phyloP scores from a whole-genome alignment of 2,888 invertebrate genomes.

The Erebia aethiops region DNA sequence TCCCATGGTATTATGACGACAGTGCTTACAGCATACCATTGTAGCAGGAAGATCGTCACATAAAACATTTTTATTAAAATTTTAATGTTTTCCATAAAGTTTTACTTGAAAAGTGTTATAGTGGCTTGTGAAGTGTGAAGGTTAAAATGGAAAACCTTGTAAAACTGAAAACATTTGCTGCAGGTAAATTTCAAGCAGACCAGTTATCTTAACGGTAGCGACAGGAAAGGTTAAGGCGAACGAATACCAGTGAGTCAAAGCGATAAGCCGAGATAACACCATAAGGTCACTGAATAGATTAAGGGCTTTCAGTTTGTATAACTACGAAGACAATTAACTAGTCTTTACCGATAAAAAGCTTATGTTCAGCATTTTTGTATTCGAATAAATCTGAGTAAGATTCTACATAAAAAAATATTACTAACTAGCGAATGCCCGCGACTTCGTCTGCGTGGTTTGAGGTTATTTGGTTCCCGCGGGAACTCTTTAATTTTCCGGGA shows the following conservation, averaged over 20 bases:
- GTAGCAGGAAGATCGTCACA: too few relatives aligned
- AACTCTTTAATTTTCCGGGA: too few relatives aligned
- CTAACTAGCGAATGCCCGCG: too few relatives aligned
- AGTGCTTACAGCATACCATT: too few relatives aligned
- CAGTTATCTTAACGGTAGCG: conserved; percentile 4
- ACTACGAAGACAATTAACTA: neutral
- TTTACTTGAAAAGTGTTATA: too few relatives aligned
- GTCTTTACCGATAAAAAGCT: neutral
- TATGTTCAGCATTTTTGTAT: neutral
- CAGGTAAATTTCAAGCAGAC: conserved; percentile 8
- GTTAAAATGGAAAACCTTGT: neutral
- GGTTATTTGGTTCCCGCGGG: too few relatives aligned
- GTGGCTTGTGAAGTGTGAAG: neutral
- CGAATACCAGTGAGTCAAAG: conserved; percentile 30
- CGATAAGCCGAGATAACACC: conserved; percentile 33
- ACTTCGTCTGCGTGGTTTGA: too few relatives aligned
- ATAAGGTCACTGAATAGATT: conserved; percentile 27
- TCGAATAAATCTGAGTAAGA: too few relatives aligned
- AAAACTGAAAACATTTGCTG: neutral
- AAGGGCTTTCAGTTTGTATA: conserved; percentile 2
- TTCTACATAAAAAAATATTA: too few relatives aligned
- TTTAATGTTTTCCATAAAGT: too few relatives aligned
- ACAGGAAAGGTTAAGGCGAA: conserved; percentile 37
- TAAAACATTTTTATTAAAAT: too few relatives aligned
- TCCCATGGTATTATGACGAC: too few relatives aligned